phyloP scores from a whole-genome alignment of 2,113 vertebrate genomes.

The Cyanoramphus novaezelandiae region DNA sequence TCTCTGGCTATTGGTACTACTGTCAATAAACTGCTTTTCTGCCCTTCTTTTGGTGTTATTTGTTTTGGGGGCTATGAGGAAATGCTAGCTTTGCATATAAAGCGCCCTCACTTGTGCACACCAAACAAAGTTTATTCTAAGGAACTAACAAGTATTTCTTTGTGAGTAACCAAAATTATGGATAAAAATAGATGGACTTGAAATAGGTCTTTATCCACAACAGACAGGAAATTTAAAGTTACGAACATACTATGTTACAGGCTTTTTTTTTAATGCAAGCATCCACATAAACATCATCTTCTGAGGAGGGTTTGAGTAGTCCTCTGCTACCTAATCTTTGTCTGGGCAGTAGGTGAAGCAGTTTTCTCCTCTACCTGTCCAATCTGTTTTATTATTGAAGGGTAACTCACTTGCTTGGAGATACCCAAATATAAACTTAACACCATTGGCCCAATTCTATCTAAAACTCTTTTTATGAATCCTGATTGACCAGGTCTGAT shows the following conservation, averaged over 20 bases:
- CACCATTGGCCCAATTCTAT: not conserved
- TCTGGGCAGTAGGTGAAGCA: not conserved
- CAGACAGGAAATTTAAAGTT: not conserved
- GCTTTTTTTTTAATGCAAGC: not conserved
- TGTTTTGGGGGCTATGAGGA: not conserved
- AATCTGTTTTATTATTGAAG: not conserved
- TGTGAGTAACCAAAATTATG: not conserved
- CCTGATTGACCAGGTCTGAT: constrained; percentile 73
- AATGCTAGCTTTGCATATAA: not conserved
- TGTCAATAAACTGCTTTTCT: not conserved
- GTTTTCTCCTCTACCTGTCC: not conserved
- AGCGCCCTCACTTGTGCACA: not conserved
- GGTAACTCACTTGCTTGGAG: not conserved
- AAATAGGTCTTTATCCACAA: not conserved
- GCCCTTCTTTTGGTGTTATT: not conserved
- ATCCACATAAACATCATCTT: not conserved
- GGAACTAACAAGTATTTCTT: not conserved
- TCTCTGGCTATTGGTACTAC: not conserved
- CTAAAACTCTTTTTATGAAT: constrained; percentile 63
- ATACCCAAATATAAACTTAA: not conserved
- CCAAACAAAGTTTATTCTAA: not conserved
- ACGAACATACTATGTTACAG: not conserved
- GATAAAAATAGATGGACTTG: not conserved
- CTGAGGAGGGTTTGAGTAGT: not conserved
- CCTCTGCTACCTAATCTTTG: not conserved